A percentile compares a stretch with the other conserved stretches of the same genome.
phyloP scores from a whole-genome alignment of 64 coral and sea anemone species.

The Dendronephthya gigantea region DNA sequence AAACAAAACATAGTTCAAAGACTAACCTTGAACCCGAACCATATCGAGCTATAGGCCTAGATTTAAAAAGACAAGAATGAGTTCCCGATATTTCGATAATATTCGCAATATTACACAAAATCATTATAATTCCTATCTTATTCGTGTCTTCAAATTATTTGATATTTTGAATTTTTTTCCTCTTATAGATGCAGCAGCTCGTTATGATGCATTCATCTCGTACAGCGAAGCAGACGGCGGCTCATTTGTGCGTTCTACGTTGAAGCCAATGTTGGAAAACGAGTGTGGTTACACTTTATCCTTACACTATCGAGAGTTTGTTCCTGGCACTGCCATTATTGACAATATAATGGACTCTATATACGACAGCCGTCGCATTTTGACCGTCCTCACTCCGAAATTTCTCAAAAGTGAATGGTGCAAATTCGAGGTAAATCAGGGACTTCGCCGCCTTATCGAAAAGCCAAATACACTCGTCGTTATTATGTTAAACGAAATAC shows the following conservation, averaged over 20 bases:
- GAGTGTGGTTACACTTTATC: neutral
- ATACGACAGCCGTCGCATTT: constrained; percentile 41
- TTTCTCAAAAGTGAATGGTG: constrained; percentile 57
- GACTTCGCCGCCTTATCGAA: constrained; percentile 21
- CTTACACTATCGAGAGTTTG: constrained; percentile 44
- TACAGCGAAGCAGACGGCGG: constrained; percentile 1
- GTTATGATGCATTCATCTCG: neutral
- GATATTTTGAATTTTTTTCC: neutral
- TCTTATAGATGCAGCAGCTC: neutral
- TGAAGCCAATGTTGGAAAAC: constrained; percentile 5
- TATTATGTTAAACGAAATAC: neutral
- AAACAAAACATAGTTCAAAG: too few relatives aligned
- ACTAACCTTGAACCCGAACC: too few relatives aligned
- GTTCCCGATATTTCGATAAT: too few relatives aligned
- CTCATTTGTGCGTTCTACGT: neutral
- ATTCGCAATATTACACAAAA: too few relatives aligned
- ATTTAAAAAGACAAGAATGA: too few relatives aligned
- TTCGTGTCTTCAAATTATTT: too few relatives aligned
- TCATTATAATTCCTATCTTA: too few relatives aligned
- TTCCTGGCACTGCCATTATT: constrained; percentile 37
- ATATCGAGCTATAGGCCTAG: too few relatives aligned
- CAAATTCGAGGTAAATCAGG: constrained; percentile 43
- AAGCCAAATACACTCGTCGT: neutral
- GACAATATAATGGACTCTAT: constrained; percentile 54
- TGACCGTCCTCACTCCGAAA: constrained; percentile 45